Evolutionary conservation across 2,888 invertebrate genomes (phyloP).

Genomic region (Cephus rjabovi): DNA sequence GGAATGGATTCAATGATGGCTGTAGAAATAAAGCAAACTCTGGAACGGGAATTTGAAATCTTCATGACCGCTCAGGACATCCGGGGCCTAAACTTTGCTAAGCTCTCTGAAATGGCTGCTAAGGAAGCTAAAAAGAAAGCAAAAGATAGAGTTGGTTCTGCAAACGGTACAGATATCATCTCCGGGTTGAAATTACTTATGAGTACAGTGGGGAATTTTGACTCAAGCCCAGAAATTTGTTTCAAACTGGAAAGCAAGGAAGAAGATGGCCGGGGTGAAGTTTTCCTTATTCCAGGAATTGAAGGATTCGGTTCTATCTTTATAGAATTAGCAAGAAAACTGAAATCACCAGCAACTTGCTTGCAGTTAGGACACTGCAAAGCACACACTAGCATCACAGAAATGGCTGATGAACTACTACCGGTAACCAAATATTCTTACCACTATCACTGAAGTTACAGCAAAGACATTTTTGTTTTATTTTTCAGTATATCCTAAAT

Average conservation of each 20-base stretch:
- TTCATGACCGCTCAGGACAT: conserved; percentile 89
- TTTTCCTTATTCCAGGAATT: conserved; percentile 64
- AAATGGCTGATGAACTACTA: conserved; percentile 69
- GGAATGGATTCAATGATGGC: conserved; percentile 99
- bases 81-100: conserved; percentile 81
- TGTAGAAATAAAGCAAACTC: conserved; percentile 93
- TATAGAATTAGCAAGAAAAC: conserved; percentile 47
- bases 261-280: conserved; percentile 37
- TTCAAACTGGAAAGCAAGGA: conserved; percentile 42
- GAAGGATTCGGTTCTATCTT: conserved; percentile 61
- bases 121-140: conserved; percentile 21
- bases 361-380: conserved; percentile 59
- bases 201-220: conserved; percentile 29
- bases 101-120: conserved; percentile 65
- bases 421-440: conserved; percentile 64
- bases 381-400: conserved; percentile 64
- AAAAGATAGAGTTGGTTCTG: not conserved
- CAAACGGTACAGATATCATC: conserved; percentile 21
- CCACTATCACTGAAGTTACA: not conserved
- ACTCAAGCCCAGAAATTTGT: conserved; percentile 32
- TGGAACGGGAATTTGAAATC: conserved; percentile 91
- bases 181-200: conserved; percentile 44
- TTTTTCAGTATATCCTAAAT: conserved; percentile 72
- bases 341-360: conserved; percentile 54
- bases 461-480: conserved; percentile 13